Conservation (phyloP, 2,888 invertebrate genomes). For the Eupithecia vulgata region DNA sequence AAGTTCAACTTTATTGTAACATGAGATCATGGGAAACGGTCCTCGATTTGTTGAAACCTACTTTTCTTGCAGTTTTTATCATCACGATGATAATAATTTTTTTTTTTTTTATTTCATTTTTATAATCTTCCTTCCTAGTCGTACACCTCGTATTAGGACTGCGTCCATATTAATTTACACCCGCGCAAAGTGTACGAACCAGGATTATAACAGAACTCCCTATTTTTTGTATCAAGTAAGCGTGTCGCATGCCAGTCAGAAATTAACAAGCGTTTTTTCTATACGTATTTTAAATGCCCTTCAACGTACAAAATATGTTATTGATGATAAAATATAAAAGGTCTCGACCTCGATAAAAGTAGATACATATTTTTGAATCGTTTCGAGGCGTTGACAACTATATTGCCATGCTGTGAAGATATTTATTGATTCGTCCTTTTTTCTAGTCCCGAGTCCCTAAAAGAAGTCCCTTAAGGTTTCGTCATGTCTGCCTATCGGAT, state of each 20-base stretch:
- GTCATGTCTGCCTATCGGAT: background rate
- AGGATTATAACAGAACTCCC: background rate
- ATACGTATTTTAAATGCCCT: conserved; percentile 62
- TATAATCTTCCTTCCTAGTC: background rate
- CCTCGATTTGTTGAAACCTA: no score
- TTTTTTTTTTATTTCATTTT: no score
- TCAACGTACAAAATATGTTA: background rate
- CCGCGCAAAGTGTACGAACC: background rate
- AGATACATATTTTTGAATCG: background rate
- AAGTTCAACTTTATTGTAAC: no score
- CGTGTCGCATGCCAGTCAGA: conserved; percentile 64
- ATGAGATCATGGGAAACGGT: no score
- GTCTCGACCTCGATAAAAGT: conserved; percentile 44
- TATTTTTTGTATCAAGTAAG: conserved; percentile 35
- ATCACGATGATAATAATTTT: no score
- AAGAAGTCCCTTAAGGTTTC: background rate
- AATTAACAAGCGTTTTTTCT: conserved; percentile 66
- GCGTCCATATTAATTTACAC: background rate
- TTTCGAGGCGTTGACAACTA: background rate
- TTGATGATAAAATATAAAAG: background rate
- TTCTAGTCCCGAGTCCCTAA: background rate
- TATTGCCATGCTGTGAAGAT: background rate
- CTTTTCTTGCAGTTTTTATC: no score
- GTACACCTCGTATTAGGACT: background rate
- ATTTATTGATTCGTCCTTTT: background rate